Percentiles rank a stretch among this genome's conserved stretches.
phyloP scores from a whole-genome alignment of 1,140 invertebrate species.

The Phthorimaea operculella region DNA sequence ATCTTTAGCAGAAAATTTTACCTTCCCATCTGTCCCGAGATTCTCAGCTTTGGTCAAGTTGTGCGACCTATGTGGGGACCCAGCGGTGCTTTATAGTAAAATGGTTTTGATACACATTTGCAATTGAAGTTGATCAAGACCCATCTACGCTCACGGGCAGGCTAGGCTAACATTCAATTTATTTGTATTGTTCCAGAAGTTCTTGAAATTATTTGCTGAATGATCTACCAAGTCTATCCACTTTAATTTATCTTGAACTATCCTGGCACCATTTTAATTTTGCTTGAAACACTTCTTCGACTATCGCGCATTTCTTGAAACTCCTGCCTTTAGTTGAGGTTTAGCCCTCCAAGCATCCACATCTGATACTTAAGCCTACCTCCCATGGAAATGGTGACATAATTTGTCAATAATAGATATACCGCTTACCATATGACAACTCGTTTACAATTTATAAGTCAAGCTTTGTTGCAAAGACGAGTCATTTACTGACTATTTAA shows the following conservation, averaged over 20 bases:
- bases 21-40: background rate
- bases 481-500: conserved; percentile 5
- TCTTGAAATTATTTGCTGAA: background rate
- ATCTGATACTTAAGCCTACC: background rate
- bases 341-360: background rate
- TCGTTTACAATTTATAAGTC: background rate
- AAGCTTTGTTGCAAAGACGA: background rate
- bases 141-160: conserved; percentile 4
- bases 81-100: background rate
- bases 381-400: background rate
- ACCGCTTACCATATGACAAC: background rate
- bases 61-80: background rate
- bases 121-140: background rate
- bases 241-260: background rate
- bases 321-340: background rate
- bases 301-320: background rate
- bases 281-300: background rate
- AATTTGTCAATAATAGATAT: background rate
- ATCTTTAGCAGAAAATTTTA: conserved; percentile 2
- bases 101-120: background rate
- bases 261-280: conserved; percentile 3
- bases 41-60: background rate
- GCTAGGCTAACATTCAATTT: conserved; percentile 1
- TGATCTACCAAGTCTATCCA: background rate
- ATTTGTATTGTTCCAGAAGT: background rate